Base-by-base conservation (phyloP, 2,888 invertebrate species). In the Catocala fraxini region DNA sequence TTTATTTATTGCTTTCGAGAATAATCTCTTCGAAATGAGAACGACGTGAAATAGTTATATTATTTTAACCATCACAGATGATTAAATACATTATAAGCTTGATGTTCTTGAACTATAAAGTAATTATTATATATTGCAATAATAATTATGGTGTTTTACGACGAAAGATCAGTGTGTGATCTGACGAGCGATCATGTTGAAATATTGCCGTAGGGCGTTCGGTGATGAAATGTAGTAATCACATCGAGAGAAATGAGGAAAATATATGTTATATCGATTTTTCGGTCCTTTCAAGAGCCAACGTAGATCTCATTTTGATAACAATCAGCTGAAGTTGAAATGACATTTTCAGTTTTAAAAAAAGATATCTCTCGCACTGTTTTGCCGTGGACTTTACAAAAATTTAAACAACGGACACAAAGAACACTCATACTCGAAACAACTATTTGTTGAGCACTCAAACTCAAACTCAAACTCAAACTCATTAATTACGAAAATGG, bases 121-220 rank as follows among this genome's bases (percentile, higher is more conserved):
- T 53, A 42, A 57, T 63, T 59, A 58, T 61, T 61, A 54, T 55
- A 52, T 57, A 70, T 43, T 55, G 70, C 65, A 54, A 68, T 70
- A 63, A 65, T 73, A 65, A 64, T 70, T 75, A 70, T 68, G 73
- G 65, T 64, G 59, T 59, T 66, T 51, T 53, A 42, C 74, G 73
- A 65, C 56, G 76, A 63, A 74, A 71, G 68, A 59, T 15, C 51
- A 41, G 43, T 49, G 7, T 52, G 46, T 11, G 54, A 45, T 58
- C 54, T n/a, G 62, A 58, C 56, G 63, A 39, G 60, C 56, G 48
- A 56, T 4, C 33, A 55, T 72, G 65, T 59, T 55, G 74, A 55
- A 68, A 66, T 34, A 47, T 64, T 53, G 62, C 69, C 62, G 41
- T 54, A 70, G 73, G 74, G 76, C 56, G 33, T 33, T 12, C 12